Base-by-base conservation (phyloP, 2,113 vertebrate genomes). In the Maccullochella peelii region DNA sequence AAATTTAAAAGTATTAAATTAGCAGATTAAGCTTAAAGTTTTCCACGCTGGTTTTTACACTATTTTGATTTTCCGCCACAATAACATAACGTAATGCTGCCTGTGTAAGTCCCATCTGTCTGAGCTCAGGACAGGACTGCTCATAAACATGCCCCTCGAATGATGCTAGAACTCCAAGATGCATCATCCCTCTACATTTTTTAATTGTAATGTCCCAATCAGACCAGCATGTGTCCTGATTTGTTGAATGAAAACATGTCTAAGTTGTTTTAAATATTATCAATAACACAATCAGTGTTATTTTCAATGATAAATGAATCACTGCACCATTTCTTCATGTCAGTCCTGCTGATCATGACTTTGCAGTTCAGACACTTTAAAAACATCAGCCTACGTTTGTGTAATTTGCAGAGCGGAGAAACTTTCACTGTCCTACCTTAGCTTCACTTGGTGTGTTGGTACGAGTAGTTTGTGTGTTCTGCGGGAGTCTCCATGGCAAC, bases 371-470 rank as follows among this genome's bases (percentile, higher is more conserved):
- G 20, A 36, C 9, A 25, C 23, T 52, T 63, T 25, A 20, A 40
- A 30, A 36, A 49, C 21, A 58, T 15, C 38, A 20, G 33, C 23
- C 27, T 25, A 8, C 18, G 4, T 27, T 18, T n/a, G 18, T 23
- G 23, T 33, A 0, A 61, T 12, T 18, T 33, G 33, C 20, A 20
- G 15, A 50, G 40, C 36, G 50, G 20, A 25, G 20, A 36, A 30
- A 44, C 12, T n/a, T 18, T 18, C 12, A 2, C 18, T 15, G 38
- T n/a, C 79, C 36, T 77, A 90, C 94, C 93, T 89, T 91, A 93
- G 92, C 85, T 93, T 96, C 95, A 98, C 95, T 98, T 98, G 95
- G 92, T 96, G 96, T 97, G 97, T 92, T 97, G 97, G 95, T 98
- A 98, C 15, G 97, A 95, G 92, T 96, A 98, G 94, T 95, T 96